These are phyloP conservation scores for Glossosoma conforme DNA, from an alignment of 1,140 invertebrate species.

Conservation along the genomic window DNA sequence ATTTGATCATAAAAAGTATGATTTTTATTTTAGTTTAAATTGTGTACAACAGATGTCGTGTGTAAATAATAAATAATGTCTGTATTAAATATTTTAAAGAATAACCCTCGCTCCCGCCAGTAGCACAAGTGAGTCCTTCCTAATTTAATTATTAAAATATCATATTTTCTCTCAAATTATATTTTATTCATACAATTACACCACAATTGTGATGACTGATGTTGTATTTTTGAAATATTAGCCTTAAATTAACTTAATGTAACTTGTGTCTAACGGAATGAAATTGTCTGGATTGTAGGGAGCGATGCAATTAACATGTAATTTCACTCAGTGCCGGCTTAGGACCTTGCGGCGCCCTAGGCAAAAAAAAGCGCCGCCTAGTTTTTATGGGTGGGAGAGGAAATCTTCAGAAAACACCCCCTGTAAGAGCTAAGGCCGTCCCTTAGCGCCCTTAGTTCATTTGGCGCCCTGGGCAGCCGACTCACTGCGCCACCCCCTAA, in stretches of 20 bases:
- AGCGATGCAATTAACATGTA: constrained; percentile 23
- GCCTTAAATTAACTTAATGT: constrained; percentile 26
- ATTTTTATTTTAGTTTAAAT: no score
- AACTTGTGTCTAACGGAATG: constrained; percentile 1
- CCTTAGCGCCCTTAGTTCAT: no score
- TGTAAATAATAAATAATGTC: neutral
- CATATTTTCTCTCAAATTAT: constrained; percentile 18
- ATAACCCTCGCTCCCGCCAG: constrained; percentile 17
- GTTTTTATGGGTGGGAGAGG: no score
- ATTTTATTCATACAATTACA: constrained; percentile 24
- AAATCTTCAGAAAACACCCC: no score
- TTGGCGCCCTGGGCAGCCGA: no score
- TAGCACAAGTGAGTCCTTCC: constrained; percentile 28
- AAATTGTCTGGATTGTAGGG: constrained; percentile 11
- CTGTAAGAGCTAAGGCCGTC: no score
- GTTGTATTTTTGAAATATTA: constrained; percentile 32
- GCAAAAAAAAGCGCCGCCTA: no score
- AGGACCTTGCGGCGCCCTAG: no score
- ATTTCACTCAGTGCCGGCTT: no score
- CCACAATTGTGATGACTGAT: constrained; percentile 27
- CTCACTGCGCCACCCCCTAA: no score
- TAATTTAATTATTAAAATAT: constrained; percentile 16
- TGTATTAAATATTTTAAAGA: neutral
- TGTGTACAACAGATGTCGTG: no score
- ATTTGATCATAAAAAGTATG: neutral